phyloP scores from a whole-genome alignment of 2,113 vertebrate species.

The Tamias sibiricus region DNA sequence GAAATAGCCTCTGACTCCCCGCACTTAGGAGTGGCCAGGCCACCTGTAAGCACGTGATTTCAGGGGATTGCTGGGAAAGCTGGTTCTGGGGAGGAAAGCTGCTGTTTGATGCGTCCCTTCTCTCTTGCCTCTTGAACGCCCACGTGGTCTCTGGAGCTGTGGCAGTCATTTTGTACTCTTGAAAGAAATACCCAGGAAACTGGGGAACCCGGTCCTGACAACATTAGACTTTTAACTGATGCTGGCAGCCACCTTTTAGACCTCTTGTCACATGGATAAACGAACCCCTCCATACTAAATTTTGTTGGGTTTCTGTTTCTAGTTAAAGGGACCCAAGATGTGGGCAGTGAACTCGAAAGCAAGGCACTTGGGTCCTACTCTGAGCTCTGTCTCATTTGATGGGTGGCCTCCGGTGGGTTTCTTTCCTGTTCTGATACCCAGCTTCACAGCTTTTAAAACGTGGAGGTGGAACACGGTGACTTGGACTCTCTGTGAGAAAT shows the following conservation, averaged over 20 bases:
- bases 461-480: background rate
- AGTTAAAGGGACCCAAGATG: background rate
- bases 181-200: background rate
- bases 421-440: background rate
- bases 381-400: background rate
- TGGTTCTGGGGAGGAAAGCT: background rate
- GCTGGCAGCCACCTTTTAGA: background rate
- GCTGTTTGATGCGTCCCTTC: background rate
- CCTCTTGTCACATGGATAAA: background rate
- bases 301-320: background rate
- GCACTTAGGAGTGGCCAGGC: background rate
- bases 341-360: background rate
- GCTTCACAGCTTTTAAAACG: background rate
- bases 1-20: background rate
- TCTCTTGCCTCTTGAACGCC: background rate
- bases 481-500: rapidly evolving
- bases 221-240: background rate
- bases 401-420: background rate
- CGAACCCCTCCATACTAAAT: background rate
- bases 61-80: background rate
- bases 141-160: background rate
- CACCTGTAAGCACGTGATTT: background rate
- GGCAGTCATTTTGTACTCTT: background rate
- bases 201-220: background rate
- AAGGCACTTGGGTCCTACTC: background rate